Base-by-base conservation (phyloP, 2,888 invertebrate species). In the Orchesellides sinensis region DNA sequence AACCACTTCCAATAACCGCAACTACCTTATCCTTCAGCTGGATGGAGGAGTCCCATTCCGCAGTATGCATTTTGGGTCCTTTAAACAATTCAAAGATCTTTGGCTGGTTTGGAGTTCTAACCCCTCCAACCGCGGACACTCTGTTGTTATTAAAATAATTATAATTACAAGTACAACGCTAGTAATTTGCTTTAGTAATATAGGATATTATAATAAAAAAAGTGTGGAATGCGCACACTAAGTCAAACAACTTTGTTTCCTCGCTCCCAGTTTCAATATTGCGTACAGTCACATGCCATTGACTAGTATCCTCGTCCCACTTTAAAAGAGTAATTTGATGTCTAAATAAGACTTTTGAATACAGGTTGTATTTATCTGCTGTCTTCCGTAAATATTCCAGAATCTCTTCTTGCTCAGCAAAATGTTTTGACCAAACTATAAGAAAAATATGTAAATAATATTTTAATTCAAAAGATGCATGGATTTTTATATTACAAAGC, bases 1-100 rank as follows among this genome's bases (percentile, higher is more conserved):
- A 84, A 14, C 87, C 87, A 23, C 73, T 84, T 0, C 87, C 87
- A 73, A 87, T 69, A 0, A 87, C 56, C 0, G 74, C 87, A 3
- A 87, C 85, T 8, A 12, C 32, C 35, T 86, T 87, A 6, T 61
- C 82, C 21, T 80, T 47, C 27, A 86, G 63, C 2, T 79, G 59
- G 4, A 85, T 25, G 1, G 69, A 72, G 1, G 74, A 29, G 77
- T 87, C 72, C 87, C 87, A 87, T 54, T 77, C 35, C 0, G 85
- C 86, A 0, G 87, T 83, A 47, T 87, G 87, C 21, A 86, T 73
- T 12, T 23, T 54, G n/a, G 77, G 69, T 1, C 82, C 83, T 49
- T 52, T 59, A 68, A 84, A 85, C 10, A 68, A 2, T 0, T 54
- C 27, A 68, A 82, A 86, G 61, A 85, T 70, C 4, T 70, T 29